Base-by-base conservation (phyloP, 1,140 invertebrate species). In the Zaprionus tsacasi region DNA sequence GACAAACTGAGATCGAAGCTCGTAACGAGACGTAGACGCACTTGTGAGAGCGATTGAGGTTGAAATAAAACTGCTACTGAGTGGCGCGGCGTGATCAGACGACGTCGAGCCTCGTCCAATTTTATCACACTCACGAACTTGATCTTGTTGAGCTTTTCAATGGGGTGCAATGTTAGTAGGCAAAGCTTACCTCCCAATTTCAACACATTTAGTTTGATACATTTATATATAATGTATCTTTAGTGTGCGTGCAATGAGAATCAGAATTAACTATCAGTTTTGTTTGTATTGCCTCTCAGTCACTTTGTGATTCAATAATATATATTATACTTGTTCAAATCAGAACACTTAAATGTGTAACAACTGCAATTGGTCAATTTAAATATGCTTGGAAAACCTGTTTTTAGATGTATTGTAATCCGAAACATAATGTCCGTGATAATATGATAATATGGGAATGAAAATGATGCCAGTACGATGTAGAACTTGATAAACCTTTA, bases 11-110 rank as follows among this genome's bases (percentile, higher is more conserved):
- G 61, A 75, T 74, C 58, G 40, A 68, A 73, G 56, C 59, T 55
- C 57, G 56, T 15, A 15, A 15, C 40, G 40, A 45, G 61, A 58
- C 52, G 66, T 59, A 54, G 50, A 70, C 64, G 38, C 56, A 55
- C 55, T 69, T 69, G 69, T 72, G 52, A 35, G 77, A 67, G 77
- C 73, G 60, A 69, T 54, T 66, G 72, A 76, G 59, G 76, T 54
- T 69, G 72, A 76, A 81, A 72, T 60, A 48, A 69, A 76, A 81
- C 79, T 81, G 72, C 56, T 70, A 43, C 52, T 33, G 70, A 78
- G 30, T 43, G 30, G 40, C 40, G 25, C 61, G 54, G 58, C 45
- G 56, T 15, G 11, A 48, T 45, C 60, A 38, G 54, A 56, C 54
- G 38, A 56, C 33, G 50, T 58, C 40, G 54, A 75, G 58, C 40